These are phyloP conservation scores for Botrylloides violaceus DNA, from an alignment of 23 tunicate species.

Conservation along the genomic window DNA sequence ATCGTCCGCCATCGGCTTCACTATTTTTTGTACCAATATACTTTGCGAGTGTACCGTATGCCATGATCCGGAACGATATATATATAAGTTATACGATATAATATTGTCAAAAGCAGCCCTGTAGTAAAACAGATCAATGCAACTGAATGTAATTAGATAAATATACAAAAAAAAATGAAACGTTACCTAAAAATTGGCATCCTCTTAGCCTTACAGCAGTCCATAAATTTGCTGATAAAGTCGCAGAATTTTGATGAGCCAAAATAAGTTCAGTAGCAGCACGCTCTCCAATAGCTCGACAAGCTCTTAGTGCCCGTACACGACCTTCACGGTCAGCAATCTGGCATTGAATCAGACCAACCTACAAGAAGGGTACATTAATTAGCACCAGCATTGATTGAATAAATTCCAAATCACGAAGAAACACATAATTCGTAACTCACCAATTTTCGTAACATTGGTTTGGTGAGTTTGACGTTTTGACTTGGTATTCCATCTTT, in stretches of 20 bases:
- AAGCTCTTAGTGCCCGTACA: slow-evolving; percentile 48
- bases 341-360: slow-evolving; percentile 55
- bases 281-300: slow-evolving; percentile 65
- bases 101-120: too few species aligned
- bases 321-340: slow-evolving; percentile 59
- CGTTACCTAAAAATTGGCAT: slow-evolving; percentile 79
- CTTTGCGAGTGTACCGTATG: too few species aligned
- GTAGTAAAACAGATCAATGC: too few species aligned
- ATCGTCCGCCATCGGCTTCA: too few species aligned
- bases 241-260: slow-evolving; percentile 80
- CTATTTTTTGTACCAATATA: too few species aligned
- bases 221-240: slow-evolving; percentile 82
- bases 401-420: neutral
- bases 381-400: neutral
- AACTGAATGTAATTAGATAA: too few species aligned
- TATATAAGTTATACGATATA: too few species aligned
- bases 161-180: too few species aligned
- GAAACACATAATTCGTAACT: neutral
- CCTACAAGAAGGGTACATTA: neutral
- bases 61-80: too few species aligned
- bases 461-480: slow-evolving; percentile 39
- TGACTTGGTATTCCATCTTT: slow-evolving; percentile 20
- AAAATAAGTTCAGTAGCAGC: slow-evolving; percentile 67
- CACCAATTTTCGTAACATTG: slow-evolving; percentile 77
- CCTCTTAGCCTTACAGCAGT: slow-evolving; percentile 87